Conservation (phyloP, 2,888 invertebrate species). For the Apotomis capreana region DNA sequence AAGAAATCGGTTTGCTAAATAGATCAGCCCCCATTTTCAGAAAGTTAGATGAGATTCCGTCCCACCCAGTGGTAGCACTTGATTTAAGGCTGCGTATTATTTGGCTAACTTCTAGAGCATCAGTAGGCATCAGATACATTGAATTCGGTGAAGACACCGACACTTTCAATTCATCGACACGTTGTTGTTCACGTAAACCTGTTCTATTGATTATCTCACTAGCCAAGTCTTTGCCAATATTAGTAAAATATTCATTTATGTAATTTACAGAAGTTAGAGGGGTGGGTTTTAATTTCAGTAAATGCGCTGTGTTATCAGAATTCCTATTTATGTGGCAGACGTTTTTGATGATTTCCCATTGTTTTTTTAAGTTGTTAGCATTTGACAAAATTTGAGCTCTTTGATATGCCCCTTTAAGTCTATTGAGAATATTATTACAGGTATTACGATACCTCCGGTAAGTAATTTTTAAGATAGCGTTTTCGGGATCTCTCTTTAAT, state of each 20-base stretch:
- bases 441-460: too few relatives aligned
- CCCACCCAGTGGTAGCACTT: too few relatives aligned
- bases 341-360: too few relatives aligned
- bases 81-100: background rate
- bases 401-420: too few relatives aligned
- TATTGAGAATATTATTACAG: too few relatives aligned
- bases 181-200: background rate
- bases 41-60: too few relatives aligned
- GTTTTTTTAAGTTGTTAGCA: too few relatives aligned
- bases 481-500: slow-evolving; percentile 5
- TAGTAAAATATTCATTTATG: background rate
- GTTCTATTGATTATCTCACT: background rate
- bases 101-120: background rate
- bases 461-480: background rate
- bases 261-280: background rate
- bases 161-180: background rate
- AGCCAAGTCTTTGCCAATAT: background rate
- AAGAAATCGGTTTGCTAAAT: too few relatives aligned
- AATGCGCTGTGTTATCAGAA: background rate
- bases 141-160: background rate
- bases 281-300: background rate
- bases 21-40: too few relatives aligned
- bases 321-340: background rate
- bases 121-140: background rate
- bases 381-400: too few relatives aligned